phyloP scores from a whole-genome alignment of 1,140 invertebrate genomes.

The Apis cerana region DNA sequence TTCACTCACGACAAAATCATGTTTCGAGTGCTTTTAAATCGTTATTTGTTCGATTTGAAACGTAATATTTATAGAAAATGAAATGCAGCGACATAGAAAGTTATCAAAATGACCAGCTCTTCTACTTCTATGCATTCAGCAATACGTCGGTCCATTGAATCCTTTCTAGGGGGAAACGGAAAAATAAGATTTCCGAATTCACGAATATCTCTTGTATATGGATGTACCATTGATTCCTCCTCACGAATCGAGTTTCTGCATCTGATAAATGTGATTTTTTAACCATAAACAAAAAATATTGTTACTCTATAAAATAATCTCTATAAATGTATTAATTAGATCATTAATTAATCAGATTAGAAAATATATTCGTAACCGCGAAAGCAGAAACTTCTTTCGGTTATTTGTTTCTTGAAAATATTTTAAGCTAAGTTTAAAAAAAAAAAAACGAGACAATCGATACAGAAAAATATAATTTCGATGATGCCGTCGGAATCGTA shows the following conservation, averaged over 20 bases:
- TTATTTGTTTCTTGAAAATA: no score
- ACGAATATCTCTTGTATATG: background rate
- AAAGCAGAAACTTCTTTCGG: no score
- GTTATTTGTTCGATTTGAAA: background rate
- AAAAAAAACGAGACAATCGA: background rate
- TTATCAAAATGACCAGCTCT: conserved; percentile 2
- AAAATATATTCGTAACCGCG: no score
- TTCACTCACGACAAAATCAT: background rate
- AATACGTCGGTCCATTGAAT: conserved; percentile 20
- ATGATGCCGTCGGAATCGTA: background rate
- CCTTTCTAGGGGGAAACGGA: background rate
- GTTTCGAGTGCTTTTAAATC: background rate
- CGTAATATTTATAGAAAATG: conserved; percentile 15
- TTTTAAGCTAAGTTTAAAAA: no score
- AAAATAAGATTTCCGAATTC: conserved; percentile 22
- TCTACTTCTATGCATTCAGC: background rate
- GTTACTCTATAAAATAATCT: background rate
- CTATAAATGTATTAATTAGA: no score
- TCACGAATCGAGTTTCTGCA: conserved; percentile 1
- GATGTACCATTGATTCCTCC: background rate
- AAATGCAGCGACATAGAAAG: background rate
- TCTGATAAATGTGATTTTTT: background rate
- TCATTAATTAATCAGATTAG: no score
- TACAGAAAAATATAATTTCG: background rate
- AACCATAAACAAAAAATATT: conserved; percentile 2